Conservation (phyloP, 1,140 invertebrate species). For the Pseudomyrmex cubaensis region DNA sequence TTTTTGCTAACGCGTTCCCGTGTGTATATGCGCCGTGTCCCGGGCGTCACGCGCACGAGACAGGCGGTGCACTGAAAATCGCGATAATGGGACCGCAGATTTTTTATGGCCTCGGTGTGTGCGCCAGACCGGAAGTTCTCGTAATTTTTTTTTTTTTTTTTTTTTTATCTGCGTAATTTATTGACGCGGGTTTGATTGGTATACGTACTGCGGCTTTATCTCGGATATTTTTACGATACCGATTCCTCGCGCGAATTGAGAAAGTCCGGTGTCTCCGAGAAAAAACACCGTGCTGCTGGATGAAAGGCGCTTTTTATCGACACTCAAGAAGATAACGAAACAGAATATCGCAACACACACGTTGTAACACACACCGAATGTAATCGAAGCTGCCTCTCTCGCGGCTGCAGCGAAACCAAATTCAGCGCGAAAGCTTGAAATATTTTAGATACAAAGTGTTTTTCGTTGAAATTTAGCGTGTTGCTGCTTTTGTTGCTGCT, state of each 20-base stretch:
- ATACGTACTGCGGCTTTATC: neutral
- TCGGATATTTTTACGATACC: neutral
- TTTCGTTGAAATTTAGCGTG: neutral
- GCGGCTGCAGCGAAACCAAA: neutral
- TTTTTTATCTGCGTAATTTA: conserved; percentile 7
- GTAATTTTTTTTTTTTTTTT: conserved; percentile 36
- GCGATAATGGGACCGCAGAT: conserved; percentile 44
- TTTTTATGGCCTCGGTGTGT: conserved; percentile 11
- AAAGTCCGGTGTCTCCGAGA: conserved; percentile 1
- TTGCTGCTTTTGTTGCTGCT: neutral
- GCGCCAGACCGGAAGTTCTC: neutral
- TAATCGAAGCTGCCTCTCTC: neutral
- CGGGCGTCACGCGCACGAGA: conserved; percentile 1
- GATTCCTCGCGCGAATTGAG: conserved; percentile 6
- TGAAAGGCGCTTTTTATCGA: neutral
- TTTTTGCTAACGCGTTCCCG: conserved; percentile 43
- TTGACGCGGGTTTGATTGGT: conserved; percentile 2
- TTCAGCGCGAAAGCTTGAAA: neutral
- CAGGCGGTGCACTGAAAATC: conserved; percentile 31
- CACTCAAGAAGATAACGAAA: neutral
- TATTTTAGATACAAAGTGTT: neutral
- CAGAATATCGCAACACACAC: neutral
- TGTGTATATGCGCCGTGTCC: neutral
- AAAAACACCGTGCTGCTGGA: neutral
- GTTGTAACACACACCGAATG: neutral